Conservation (phyloP, 2,797 vertebrate species). For the Bovichtus diacanthus region DNA sequence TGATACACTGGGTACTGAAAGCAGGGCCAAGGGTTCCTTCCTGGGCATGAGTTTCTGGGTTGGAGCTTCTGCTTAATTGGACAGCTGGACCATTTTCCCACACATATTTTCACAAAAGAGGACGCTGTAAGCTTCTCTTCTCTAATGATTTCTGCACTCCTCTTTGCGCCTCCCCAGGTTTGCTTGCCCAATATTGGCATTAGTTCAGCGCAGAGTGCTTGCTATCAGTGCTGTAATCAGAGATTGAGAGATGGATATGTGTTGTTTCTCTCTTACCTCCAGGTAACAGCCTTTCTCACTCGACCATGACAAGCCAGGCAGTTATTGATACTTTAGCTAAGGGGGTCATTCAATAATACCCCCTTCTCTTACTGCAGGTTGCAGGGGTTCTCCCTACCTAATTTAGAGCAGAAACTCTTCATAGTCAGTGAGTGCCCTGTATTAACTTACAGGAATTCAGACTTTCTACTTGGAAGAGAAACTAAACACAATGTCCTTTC, state of each 20-base stretch:
- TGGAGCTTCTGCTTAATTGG: slow-evolving; percentile 66
- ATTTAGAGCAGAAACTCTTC: slow-evolving; percentile 55
- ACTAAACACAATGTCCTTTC: slow-evolving; percentile 63
- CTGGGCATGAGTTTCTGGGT: slow-evolving; percentile 70
- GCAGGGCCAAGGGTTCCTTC: slow-evolving; percentile 72
- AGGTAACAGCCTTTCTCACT: slow-evolving; percentile 61
- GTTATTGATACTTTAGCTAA: slow-evolving; percentile 74
- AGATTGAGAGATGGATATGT: slow-evolving; percentile 63
- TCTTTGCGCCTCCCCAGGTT: slow-evolving; percentile 21
- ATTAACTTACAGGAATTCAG: slow-evolving; percentile 76
- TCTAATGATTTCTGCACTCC: slow-evolving; percentile 26
- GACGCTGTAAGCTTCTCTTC: slow-evolving; percentile 44
- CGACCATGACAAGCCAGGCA: slow-evolving; percentile 60
- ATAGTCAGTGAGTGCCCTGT: slow-evolving; percentile 50
- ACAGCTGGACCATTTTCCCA: slow-evolving; percentile 71
- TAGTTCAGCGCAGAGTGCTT: slow-evolving; percentile 34
- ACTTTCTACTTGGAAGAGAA: slow-evolving; percentile 58
- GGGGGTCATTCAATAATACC: slow-evolving; percentile 71
- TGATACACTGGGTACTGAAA: slow-evolving; percentile 74
- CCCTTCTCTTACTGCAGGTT: slow-evolving; percentile 51
- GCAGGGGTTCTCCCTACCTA: slow-evolving; percentile 48
- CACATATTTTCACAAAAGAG: slow-evolving; percentile 72
- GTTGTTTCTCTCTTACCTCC: slow-evolving; percentile 48
- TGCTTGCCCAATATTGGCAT: slow-evolving; percentile 55
- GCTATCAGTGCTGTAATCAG: slow-evolving; percentile 70